Base-by-base conservation (phyloP, 2,113 vertebrate species). In the Nematolebias whitei region DNA sequence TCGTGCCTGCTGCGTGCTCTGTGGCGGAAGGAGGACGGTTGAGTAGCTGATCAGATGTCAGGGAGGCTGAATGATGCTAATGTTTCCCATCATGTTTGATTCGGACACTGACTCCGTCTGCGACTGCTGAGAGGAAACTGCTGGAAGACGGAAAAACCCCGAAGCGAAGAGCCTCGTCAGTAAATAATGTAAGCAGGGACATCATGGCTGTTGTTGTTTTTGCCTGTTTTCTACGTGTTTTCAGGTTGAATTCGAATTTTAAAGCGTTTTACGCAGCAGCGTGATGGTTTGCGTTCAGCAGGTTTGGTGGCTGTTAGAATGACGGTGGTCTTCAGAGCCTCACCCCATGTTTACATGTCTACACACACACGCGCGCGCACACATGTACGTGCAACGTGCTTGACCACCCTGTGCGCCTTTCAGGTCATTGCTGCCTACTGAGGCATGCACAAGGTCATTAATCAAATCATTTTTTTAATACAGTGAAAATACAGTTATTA, bases 281-380 rank as follows among this genome's bases (percentile, higher is more conserved):
- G 32, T 29, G 18, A 15, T 2, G 44, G 44, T 19, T 47, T 22
- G 22, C 24, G 43, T 3, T 15, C 14, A 49, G 11, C 32, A 9
- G 23, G 35, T 50, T 2, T 19, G 47, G 32, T 1, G 61, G 40
- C 70, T 68, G 80, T n/a, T n/a, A n/a, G n/a, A n/a, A n/a, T n/a
- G n/a, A n/a, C n/a, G n/a, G n/a, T n/a, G n/a, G n/a, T n/a, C n/a
- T n/a, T n/a, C 74, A 71, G 73, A 82, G 82, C 85, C 85, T 86
- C 87, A 77, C 74, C 86, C 82, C 64, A 80, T 85, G 83, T 83
- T 85, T 86, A 85, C 85, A 84, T 76, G 60, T 52, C 26, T 15
- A 59, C 8, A 26, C 58, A 2, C 35, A 38, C 5, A 53, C 35
- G 68, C 55, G 62, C 63, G 5, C 71, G 68, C 56, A 23, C 62